Evolutionary conservation across 2,888 invertebrate species (phyloP), one percentile per base, ranked within the genome.

Genomic region (Aelia acuminata): DNA sequence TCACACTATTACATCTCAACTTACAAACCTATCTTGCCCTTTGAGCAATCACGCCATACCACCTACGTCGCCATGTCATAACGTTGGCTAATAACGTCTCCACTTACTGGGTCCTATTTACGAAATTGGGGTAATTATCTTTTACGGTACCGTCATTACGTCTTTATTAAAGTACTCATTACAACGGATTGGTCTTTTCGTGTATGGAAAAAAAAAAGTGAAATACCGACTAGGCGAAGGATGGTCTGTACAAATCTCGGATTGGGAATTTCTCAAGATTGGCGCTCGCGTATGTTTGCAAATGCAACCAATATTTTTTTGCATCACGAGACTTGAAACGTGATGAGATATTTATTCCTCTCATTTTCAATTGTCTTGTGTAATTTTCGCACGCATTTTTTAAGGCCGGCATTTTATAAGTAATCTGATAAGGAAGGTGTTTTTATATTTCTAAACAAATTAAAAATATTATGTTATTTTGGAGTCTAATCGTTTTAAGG

Each of bases 51-150:
- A 70, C 63, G 31, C 63, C 35, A 35, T 18, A 35, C 63, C 31
- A 18, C 18, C 63, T 70, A 35, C 63, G 35, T 70, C 63, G 63
- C 63, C 63, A 70, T 70, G 31, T 35, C 63, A 70, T 31, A 70
- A 35, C 63, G 20, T 70, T 70, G 35, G 63, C 63, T 70, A 70
- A 70, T 70, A 70, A 35, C 63, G 31, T 70, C 8, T 70, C 63
- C 63, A 70, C 63, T 70, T 70, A 70, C 10, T 35, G 7, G 63
- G 7, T 4, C 63, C 63, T 70, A 70, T 70, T 70, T 70, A 70
- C 63, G 63, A 70, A 70, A 70, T 70, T 70, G 63, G 63, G 31
- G 63, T 70, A 70, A 70, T 70, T 70, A 70, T 70, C 15, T 57
- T 57, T 57, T 70, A 70, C 63, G 35, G 63, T 35, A n/a, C 63